Conservation (phyloP, 2,888 invertebrate species). For the Petrophora chlorosata region DNA sequence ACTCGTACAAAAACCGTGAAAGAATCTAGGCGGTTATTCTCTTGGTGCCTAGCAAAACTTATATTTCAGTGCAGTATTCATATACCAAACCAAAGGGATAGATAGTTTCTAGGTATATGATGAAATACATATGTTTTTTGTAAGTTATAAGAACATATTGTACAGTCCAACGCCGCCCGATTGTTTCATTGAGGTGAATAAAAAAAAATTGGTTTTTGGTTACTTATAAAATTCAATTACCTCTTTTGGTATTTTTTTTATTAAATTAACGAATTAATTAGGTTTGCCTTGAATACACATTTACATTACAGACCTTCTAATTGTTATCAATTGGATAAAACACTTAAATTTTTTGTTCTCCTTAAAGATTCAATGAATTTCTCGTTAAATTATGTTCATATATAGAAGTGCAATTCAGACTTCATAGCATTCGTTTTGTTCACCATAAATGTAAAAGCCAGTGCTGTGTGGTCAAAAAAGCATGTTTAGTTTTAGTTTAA, state of each 20-base stretch:
- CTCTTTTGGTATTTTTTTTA: too few species aligned
- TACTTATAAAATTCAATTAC: too few species aligned
- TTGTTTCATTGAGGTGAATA: constrained; percentile 25
- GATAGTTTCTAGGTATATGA: constrained; percentile 60
- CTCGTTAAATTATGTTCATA: constrained; percentile 41
- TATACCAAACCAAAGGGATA: constrained; percentile 79
- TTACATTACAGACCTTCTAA: background rate
- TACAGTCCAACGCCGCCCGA: constrained; percentile 6
- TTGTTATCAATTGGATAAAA: background rate
- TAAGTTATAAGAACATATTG: constrained; percentile 14
- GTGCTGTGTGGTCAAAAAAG: constrained; percentile 24
- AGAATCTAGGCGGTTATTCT: constrained; percentile 19
- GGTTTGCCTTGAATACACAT: too few species aligned
- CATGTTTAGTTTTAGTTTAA: constrained; percentile 50
- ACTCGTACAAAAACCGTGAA: background rate
- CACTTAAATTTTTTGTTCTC: constrained; percentile 30
- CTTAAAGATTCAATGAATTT: constrained; percentile 38
- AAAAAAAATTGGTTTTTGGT: too few species aligned
- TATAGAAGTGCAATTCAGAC: constrained; percentile 20
- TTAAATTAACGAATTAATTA: too few species aligned
- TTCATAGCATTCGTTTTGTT: constrained; percentile 18
- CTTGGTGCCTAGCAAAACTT: constrained; percentile 43
- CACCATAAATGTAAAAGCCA: constrained; percentile 3
- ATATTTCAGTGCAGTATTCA: constrained; percentile 72
- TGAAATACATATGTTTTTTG: constrained; percentile 40